These are phyloP conservation scores for Lepidochitona cinerea DNA, from an alignment of 2,888 invertebrate species.

Conservation along the genomic window DNA sequence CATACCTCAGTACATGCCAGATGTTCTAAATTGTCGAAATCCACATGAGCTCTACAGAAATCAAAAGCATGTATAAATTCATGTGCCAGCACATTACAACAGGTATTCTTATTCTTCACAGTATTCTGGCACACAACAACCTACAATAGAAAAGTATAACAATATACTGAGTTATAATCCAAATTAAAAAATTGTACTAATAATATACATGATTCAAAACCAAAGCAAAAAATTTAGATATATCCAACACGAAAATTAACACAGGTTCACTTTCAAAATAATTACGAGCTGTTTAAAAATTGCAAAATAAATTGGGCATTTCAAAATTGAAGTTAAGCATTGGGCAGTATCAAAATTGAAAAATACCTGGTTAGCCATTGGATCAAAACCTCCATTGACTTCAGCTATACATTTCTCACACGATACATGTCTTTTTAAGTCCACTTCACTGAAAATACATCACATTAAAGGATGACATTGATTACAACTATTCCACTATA, in stretches of 20 bases:
- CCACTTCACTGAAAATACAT: conserved; percentile 79
- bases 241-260: too few species aligned
- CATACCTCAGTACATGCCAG: conserved; percentile 89
- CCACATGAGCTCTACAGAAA: conserved; percentile 88
- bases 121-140: conserved; percentile 94
- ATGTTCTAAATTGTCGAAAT: conserved; percentile 92
- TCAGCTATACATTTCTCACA: conserved; percentile 90
- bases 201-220: too few species aligned
- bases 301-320: too few species aligned
- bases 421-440: conserved; percentile 88
- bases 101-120: conserved; percentile 68
- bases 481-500: too few species aligned
- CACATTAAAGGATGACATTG: too few species aligned
- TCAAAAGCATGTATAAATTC: conserved; percentile 98
- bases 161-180: too few species aligned
- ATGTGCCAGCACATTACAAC: conserved; percentile 81
- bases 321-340: too few species aligned
- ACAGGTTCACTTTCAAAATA: too few species aligned
- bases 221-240: too few species aligned
- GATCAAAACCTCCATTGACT: conserved; percentile 94
- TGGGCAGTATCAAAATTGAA: background rate
- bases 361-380: conserved; percentile 82
- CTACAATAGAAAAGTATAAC: conserved; percentile 72
- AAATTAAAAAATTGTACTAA: too few species aligned
- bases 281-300: too few species aligned